Base-by-base conservation (phyloP, 1,140 invertebrate species). In the Helicoverpa zea region DNA sequence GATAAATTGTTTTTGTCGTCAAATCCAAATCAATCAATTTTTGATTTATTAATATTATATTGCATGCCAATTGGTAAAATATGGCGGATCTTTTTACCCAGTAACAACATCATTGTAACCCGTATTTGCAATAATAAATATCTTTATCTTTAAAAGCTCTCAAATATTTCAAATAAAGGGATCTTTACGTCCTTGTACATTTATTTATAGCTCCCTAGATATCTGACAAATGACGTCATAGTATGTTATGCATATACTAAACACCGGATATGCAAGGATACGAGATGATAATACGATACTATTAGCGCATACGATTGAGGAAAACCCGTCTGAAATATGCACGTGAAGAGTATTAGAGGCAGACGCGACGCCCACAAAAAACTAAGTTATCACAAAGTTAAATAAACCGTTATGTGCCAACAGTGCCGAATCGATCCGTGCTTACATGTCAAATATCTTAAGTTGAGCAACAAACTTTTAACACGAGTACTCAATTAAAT, bases 251-350 rank as follows among this genome's bases (percentile, higher is more conserved):
- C 47, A 30, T 30, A 23, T 14, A 12, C 51, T 18, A 5, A n/a
- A 35, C 18, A 18, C 49, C 68, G 68, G 68, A 72, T 54, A 72
- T 72, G 68, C 68, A 72, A 72, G 43, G 43, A 49, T 68, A 68
- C 30, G 7, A 18, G 64, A 49, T 66, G 52, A 70, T 54, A 72
- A 72, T 30, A 9, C n/a, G 49, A 72, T 54, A 30, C 49, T 54
- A 64, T 14, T 29, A 29, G 68, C 23, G 35, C 49, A 72, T 72
- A 54, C 12, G 51, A 72, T 72, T 72, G 68, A 72, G 68, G 68
- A 72, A 72, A 72, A 72, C 18, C 0, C 64, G 64, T 54, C 3
- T 23, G 35, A 54, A 72, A 54, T 72, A 52, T 23, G 51, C 68
- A 54, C 68, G 18, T 30, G 11, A 29, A 51, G 23, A 18, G 47